These are phyloP conservation scores for Mesaphorura yosii DNA, from an alignment of 1,140 invertebrate species.

Conservation along the genomic window DNA sequence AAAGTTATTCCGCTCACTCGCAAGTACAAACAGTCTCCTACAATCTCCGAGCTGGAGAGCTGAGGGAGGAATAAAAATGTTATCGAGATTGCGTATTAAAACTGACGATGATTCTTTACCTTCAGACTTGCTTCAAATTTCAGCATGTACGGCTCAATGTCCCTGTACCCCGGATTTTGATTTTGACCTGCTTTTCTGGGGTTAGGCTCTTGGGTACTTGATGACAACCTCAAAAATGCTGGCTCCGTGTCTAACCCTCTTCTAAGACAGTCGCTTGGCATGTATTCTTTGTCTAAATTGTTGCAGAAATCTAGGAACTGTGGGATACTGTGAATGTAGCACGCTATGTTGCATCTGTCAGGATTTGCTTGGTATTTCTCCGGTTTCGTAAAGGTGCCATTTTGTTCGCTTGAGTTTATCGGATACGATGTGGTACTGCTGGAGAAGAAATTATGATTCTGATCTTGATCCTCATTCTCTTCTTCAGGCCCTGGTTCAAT, in stretches of 20 bases:
- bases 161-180: not conserved
- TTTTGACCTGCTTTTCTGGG: not conserved
- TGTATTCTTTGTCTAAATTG: not conserved
- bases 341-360: conserved; percentile 1
- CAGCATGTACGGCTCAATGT: conserved; percentile 2
- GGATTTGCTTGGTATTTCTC: not conserved
- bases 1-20: too few relatives aligned
- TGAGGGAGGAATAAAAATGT: too few relatives aligned
- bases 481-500: not conserved
- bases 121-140: conserved; percentile 3
- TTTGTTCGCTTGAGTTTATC: too few relatives aligned
- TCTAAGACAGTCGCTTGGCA: not conserved
- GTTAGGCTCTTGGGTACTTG: not conserved
- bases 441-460: not conserved
- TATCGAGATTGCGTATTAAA: too few relatives aligned
- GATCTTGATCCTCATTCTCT: not conserved
- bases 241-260: not conserved
- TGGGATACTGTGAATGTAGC: conserved; percentile 5
- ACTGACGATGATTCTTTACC: conserved; percentile 9
- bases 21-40: too few relatives aligned
- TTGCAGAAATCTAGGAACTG: not conserved
- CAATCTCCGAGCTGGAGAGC: too few relatives aligned
- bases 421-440: too few relatives aligned
- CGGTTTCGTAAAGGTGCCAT: not conserved
- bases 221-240: too few relatives aligned